Percentiles rank a stretch among this genome's conserved stretches.
Evolutionary conservation across 2,888 invertebrate species (phyloP).

Genomic region (Ophonus ardosiacus): DNA sequence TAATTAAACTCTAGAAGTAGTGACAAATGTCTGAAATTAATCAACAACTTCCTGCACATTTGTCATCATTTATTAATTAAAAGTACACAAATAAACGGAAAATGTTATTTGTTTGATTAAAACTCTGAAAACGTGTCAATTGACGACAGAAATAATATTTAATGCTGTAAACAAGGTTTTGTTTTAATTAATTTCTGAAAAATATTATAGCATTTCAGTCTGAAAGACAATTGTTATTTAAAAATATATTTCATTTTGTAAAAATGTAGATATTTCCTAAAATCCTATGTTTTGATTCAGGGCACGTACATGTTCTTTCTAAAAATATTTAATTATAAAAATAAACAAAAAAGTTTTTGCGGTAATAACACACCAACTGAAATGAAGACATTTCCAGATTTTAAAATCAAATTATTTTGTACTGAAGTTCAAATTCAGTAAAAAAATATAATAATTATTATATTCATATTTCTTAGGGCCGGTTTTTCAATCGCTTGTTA

Average conservation of each 20-base stretch:
- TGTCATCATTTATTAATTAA: constrained; percentile 38
- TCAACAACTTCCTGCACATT: constrained; percentile 18
- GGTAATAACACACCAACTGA: too few relatives aligned
- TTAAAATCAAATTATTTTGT: too few relatives aligned
- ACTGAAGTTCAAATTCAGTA: too few relatives aligned
- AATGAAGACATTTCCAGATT: too few relatives aligned
- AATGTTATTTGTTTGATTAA: constrained; percentile 34
- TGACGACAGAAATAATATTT: not conserved
- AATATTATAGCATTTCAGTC: not conserved
- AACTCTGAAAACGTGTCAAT: constrained; percentile 17
- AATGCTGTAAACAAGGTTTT: not conserved
- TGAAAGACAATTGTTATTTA: not conserved
- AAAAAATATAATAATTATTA: too few relatives aligned
- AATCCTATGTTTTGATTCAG: not conserved
- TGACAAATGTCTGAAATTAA: constrained; percentile 30
- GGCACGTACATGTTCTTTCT: too few relatives aligned
- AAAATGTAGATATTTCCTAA: not conserved
- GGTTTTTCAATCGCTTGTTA: too few relatives aligned
- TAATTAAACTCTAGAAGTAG: constrained; percentile 25
- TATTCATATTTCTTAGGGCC: too few relatives aligned
- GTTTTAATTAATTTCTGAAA: not conserved
- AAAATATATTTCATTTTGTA: not conserved
- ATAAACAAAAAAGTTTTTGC: too few relatives aligned
- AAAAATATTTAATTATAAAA: too few relatives aligned
- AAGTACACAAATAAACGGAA: constrained; percentile 10